phyloP scores from a whole-genome alignment of 53 echinoderm and acorn worm genomes.

The Astropecten irregularis region DNA sequence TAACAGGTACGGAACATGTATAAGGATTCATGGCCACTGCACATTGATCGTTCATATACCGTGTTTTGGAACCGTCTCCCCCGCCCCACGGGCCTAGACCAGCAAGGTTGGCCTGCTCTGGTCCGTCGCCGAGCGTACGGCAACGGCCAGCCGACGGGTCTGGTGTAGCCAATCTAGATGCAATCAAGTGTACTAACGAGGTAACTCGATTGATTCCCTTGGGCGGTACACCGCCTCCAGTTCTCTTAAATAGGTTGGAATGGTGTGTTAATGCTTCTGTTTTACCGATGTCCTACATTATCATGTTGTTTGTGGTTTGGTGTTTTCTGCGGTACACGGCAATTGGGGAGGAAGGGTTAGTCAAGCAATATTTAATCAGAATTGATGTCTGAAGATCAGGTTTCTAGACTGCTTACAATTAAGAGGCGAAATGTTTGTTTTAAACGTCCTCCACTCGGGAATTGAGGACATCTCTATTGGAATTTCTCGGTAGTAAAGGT shows the following conservation, averaged over 20 bases:
- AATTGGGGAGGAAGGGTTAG: too few relatives aligned
- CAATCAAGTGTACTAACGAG: constrained; percentile 42
- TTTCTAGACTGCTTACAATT: too few relatives aligned
- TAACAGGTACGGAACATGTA: too few relatives aligned
- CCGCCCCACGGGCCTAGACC: too few relatives aligned
- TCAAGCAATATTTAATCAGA: not conserved
- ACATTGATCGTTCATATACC: not conserved
- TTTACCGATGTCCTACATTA: not conserved
- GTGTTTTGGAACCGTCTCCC: not conserved
- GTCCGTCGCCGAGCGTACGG: not conserved
- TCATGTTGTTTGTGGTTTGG: not conserved
- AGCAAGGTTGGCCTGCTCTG: too few relatives aligned
- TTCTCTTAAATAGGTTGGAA: not conserved
- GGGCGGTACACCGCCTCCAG: constrained; percentile 8
- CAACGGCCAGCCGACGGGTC: constrained; percentile 8
- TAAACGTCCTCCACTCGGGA: too few relatives aligned
- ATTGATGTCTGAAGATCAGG: too few relatives aligned
- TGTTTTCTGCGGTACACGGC: not conserved
- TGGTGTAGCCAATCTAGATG: not conserved
- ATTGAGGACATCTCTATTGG: too few relatives aligned
- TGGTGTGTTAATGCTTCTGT: not conserved
- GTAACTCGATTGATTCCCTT: constrained; percentile 9
- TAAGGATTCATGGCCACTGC: too few relatives aligned
- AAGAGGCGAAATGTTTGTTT: too few relatives aligned
- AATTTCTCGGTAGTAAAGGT: too few relatives aligned